phyloP scores from a whole-genome alignment of 2,888 invertebrate species.

The Eledone cirrhosa region DNA sequence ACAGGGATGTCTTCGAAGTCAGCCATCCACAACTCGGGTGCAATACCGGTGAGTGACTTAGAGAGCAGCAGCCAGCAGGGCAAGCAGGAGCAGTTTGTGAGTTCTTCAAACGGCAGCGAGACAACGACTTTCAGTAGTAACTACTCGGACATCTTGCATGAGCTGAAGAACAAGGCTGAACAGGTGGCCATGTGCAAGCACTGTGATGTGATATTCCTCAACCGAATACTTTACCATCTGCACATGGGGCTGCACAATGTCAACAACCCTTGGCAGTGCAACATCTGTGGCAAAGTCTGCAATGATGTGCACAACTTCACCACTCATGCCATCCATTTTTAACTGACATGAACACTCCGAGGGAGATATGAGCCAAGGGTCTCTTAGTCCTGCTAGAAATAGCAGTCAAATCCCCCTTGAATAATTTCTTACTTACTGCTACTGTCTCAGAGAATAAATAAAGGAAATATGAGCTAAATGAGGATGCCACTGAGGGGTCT shows the following conservation, averaged over 20 bases:
- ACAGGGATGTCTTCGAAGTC: not conserved
- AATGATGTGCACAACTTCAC: conserved; percentile 96
- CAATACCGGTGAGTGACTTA: not conserved
- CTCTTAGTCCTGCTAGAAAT: no score
- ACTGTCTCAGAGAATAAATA: no score
- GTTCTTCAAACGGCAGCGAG: conserved; percentile 11
- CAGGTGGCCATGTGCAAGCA: conserved; percentile 63
- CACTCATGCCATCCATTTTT: conserved; percentile 63
- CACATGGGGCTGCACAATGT: conserved; percentile 98
- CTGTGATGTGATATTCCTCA: conserved; percentile 94
- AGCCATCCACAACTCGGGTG: not conserved
- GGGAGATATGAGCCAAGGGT: no score
- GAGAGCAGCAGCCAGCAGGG: not conserved
- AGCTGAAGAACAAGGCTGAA: not conserved
- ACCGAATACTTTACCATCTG: conserved; percentile 93
- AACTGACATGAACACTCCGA: no score
- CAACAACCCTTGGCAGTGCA: conserved; percentile 96
- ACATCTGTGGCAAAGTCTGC: conserved; percentile 95
- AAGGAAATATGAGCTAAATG: no score
- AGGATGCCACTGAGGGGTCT: no score
- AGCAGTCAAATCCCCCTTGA: no score
- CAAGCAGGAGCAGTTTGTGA: conserved; percentile 15
- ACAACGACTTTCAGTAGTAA: not conserved
- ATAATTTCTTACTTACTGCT: no score
- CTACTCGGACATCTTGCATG: not conserved